These are phyloP conservation scores for Hetaerina americana DNA, from an alignment of 1,140 invertebrate species.

Conservation along the genomic window DNA sequence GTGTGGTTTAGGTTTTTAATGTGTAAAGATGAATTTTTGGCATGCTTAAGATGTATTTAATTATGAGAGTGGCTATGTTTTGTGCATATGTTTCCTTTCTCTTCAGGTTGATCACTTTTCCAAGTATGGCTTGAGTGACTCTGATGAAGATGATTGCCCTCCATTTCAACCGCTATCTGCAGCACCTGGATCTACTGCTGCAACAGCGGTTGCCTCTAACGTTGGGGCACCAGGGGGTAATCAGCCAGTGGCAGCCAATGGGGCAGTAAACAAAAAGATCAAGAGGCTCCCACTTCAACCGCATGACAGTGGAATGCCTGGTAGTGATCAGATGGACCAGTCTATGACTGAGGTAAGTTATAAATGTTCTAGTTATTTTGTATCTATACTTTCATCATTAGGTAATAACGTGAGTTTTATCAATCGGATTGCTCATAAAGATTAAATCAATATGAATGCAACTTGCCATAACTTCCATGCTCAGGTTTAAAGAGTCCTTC, in stretches of 20 bases:
- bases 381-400: background rate
- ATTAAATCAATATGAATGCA: too few relatives aligned
- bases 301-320: background rate
- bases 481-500: too few relatives aligned
- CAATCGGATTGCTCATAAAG: too few relatives aligned
- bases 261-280: background rate
- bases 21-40: background rate
- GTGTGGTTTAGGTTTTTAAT: background rate
- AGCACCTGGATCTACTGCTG: background rate
- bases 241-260: background rate
- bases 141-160: constrained; percentile 51
- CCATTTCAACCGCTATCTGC: background rate
- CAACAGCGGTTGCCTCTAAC: too few relatives aligned
- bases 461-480: too few relatives aligned
- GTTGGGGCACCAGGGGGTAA: background rate
- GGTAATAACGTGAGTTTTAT: too few relatives aligned
- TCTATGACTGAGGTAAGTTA: background rate
- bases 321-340: background rate
- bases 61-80: background rate
- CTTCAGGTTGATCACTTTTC: constrained; percentile 86
- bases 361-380: background rate
- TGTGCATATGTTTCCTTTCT: constrained; percentile 10
- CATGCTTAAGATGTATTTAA: background rate
- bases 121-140: constrained; percentile 86
- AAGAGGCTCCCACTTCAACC: background rate